Percentiles rank a stretch among this genome's conserved stretches.
Evolutionary conservation across 1,140 invertebrate genomes (phyloP).

Genomic region (Mycetomoellerius zeteki): DNA sequence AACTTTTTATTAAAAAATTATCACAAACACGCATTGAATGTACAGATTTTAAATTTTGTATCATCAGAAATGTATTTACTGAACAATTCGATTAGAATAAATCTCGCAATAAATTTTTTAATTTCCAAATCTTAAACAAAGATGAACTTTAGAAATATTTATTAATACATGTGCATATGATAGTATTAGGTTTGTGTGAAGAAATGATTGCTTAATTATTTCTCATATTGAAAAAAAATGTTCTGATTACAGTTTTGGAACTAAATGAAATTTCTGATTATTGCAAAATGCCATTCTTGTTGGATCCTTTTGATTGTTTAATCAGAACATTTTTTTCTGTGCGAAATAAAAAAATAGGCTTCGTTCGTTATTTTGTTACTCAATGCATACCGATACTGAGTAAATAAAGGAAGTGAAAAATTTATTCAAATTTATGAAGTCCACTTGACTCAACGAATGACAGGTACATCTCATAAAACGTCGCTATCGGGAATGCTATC

Average conservation of each 20-base stretch:
- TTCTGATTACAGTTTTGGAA: too few relatives aligned
- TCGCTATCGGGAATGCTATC: slow-evolving; percentile 47
- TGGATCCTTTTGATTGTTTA: too few relatives aligned
- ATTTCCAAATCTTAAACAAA: background rate
- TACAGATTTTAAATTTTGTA: background rate
- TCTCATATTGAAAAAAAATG: background rate
- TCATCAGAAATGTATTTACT: background rate
- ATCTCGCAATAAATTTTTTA: background rate
- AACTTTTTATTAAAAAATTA: background rate
- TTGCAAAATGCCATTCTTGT: too few relatives aligned
- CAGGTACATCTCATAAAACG: slow-evolving; percentile 31
- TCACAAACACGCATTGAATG: background rate
- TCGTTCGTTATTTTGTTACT: background rate
- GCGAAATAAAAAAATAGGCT: too few relatives aligned
- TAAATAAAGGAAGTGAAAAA: background rate
- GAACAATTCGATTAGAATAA: background rate
- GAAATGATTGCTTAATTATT: background rate
- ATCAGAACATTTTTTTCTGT: background rate
- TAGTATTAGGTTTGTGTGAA: background rate
- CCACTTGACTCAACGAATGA: slow-evolving; percentile 17
- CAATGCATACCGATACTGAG: background rate
- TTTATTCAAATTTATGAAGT: slow-evolving; percentile 35
- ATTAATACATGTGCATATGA: background rate
- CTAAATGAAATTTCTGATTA: too few relatives aligned
- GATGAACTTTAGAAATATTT: background rate